Evolutionary conservation across 2,888 invertebrate genomes (phyloP).

Genomic region (Meghimatium bilineatum): DNA sequence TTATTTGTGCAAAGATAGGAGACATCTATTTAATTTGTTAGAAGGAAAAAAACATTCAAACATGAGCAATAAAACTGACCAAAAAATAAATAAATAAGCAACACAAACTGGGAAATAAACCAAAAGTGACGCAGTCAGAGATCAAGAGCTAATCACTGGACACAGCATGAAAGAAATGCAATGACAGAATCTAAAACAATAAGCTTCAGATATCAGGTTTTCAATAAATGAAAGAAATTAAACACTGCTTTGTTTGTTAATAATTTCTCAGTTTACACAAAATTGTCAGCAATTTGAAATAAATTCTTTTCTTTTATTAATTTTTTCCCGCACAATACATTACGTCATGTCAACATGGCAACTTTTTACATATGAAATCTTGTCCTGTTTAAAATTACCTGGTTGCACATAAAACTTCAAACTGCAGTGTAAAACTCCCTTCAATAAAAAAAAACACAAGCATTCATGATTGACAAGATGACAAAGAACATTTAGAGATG

Average conservation of each 20-base stretch:
- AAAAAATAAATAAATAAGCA: conserved; percentile 4
- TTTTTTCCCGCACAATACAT: too few species aligned
- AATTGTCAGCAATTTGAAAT: too few species aligned
- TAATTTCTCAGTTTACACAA: too few species aligned
- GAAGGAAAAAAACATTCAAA: neutral
- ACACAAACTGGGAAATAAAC: conserved; percentile 6
- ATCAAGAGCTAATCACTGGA: conserved; percentile 4
- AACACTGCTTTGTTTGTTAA: neutral
- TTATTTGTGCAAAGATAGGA: neutral
- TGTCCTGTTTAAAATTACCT: neutral
- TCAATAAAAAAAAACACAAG: neutral
- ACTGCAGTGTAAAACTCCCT: neutral
- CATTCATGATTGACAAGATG: neutral
- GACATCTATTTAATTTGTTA: neutral
- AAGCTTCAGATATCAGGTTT: conserved; percentile 1
- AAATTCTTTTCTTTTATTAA: neutral
- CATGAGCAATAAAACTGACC: neutral
- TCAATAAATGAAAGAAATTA: neutral
- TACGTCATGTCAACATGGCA: too few species aligned
- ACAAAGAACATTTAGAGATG: neutral
- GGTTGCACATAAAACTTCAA: neutral
- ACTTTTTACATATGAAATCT: neutral
- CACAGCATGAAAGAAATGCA: neutral
- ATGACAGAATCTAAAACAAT: conserved; percentile 7
- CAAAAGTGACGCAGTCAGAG: conserved; percentile 4